Conservation (phyloP, 2,113 vertebrate species). For the Pachycephala philippinensis region DNA sequence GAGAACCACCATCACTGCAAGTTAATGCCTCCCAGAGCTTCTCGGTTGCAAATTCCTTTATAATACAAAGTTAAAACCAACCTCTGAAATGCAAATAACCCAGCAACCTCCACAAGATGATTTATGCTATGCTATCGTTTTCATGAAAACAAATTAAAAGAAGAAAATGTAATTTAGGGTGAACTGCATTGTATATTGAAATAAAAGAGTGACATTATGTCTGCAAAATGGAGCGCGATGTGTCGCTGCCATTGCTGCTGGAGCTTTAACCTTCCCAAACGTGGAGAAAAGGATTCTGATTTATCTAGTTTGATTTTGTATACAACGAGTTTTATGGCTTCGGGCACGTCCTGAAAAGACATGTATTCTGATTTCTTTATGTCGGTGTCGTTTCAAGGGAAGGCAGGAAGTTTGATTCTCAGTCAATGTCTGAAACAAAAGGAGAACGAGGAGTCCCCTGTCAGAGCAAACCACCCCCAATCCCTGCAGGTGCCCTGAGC, state of each 20-base stretch:
- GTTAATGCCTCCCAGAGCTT: slow-evolving; percentile 15
- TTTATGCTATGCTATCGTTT: slow-evolving; percentile 33
- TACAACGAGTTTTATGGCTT: not conserved
- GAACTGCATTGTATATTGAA: not conserved
- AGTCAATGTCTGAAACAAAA: not conserved
- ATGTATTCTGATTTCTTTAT: not conserved
- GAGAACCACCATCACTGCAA: not conserved
- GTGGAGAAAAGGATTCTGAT: not conserved
- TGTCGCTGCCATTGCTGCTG: not conserved
- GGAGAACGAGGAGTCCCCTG: not conserved
- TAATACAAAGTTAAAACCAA: slow-evolving; percentile 51
- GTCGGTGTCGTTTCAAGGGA: not conserved
- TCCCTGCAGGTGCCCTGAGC: fast-evolving
- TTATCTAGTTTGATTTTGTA: not conserved
- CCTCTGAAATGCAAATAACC: slow-evolving; percentile 60
- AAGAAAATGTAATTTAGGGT: slow-evolving; percentile 37
- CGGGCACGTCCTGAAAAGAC: not conserved
- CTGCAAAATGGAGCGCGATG: not conserved
- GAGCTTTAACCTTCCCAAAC: not conserved
- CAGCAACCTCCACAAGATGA: slow-evolving; percentile 8
- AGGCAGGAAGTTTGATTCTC: not conserved
- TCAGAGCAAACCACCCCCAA: fast-evolving
- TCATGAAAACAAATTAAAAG: slow-evolving; percentile 56
- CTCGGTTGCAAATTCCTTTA: slow-evolving; percentile 19
- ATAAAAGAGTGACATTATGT: not conserved